Conservation (phyloP, 2,888 invertebrate species). For the Choreutis nemorana region DNA sequence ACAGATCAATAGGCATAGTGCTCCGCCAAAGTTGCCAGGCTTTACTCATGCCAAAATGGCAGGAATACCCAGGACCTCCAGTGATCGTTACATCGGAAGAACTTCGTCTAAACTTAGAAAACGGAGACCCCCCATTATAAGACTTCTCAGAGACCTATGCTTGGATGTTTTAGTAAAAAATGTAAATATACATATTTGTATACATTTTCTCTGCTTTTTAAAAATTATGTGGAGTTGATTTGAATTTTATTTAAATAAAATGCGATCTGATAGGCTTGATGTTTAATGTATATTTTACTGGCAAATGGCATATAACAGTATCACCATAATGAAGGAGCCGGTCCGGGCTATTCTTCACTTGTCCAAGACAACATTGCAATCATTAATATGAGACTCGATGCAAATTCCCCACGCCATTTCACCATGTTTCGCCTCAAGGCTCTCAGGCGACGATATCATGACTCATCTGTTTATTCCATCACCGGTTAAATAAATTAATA, state of each 20-base stretch:
- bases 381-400: slow-evolving; percentile 12
- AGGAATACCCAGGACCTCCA: slow-evolving; percentile 14
- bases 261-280: not conserved
- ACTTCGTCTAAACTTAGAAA: slow-evolving; percentile 19
- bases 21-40: slow-evolving; percentile 14
- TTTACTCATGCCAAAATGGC: slow-evolving; percentile 11
- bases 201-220: no score
- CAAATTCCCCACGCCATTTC: slow-evolving; percentile 17
- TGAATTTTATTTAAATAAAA: not conserved
- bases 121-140: slow-evolving; percentile 47
- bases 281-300: no score
- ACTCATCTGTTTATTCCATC: slow-evolving; percentile 20
- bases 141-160: slow-evolving; percentile 59
- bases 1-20: slow-evolving; percentile 19
- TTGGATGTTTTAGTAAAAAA: slow-evolving; percentile 63
- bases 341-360: slow-evolving; percentile 20
- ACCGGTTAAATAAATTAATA: slow-evolving; percentile 15
- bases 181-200: slow-evolving; percentile 38
- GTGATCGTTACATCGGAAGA: slow-evolving; percentile 16
- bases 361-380: slow-evolving; percentile 15
- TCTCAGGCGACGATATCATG: slow-evolving; percentile 16
- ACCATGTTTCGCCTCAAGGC: slow-evolving; percentile 11
- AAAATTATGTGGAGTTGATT: no score
- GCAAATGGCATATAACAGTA: slow-evolving; percentile 44
- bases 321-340: slow-evolving; percentile 20